phyloP scores from a whole-genome alignment of 2,113 vertebrate species.

The Sylvia atricapilla region DNA sequence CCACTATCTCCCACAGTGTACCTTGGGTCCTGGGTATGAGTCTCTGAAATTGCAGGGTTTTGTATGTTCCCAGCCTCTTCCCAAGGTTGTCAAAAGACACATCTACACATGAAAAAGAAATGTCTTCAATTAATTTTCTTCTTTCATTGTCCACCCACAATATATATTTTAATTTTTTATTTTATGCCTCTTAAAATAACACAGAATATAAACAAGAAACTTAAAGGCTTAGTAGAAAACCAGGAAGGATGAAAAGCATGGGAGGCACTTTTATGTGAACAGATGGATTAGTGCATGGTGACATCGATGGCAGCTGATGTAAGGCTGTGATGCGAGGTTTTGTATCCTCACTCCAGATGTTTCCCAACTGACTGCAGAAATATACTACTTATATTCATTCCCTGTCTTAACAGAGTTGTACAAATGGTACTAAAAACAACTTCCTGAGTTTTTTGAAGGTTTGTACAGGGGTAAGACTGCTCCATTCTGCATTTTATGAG shows the following conservation, averaged over 20 bases:
- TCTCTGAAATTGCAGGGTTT: neutral
- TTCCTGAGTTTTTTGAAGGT: neutral
- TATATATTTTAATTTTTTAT: too few relatives aligned
- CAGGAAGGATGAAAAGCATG: neutral
- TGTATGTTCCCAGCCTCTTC: neutral
- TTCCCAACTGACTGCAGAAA: neutral
- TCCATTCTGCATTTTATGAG: neutral
- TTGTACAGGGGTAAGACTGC: neutral
- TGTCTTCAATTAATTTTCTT: neutral
- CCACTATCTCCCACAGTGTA: neutral
- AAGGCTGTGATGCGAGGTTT: neutral
- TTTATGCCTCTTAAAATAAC: neutral
- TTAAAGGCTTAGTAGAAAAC: neutral
- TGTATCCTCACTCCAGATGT: neutral
- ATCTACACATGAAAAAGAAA: neutral
- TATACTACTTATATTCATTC: neutral
- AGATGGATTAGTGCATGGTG: neutral
- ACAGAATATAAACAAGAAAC: neutral
- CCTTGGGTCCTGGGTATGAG: too few relatives aligned
- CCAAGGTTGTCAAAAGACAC: neutral
- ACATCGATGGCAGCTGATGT: neutral
- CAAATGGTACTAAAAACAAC: neutral
- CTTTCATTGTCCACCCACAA: neutral
- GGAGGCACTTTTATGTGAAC: neutral
- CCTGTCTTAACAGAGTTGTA: neutral